Evolutionary conservation across 2,888 invertebrate species (phyloP).

Genomic region (Iphiclides podalirius): DNA sequence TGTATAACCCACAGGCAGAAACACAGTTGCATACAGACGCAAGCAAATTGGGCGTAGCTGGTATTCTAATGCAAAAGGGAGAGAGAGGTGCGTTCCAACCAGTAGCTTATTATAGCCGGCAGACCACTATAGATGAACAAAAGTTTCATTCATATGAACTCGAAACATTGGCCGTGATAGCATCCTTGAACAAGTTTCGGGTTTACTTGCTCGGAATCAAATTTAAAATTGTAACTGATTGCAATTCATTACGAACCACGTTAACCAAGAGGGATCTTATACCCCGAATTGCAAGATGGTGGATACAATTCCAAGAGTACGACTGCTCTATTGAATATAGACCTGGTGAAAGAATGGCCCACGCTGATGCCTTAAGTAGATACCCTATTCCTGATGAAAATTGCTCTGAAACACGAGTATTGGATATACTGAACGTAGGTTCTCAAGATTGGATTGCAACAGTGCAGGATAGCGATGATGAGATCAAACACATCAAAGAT

Average conservation of each 20-base stretch:
- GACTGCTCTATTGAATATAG: slow-evolving; percentile 22
- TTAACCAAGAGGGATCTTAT: slow-evolving; percentile 24
- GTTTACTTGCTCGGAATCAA: slow-evolving; percentile 24
- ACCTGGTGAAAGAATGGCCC: slow-evolving; percentile 16
- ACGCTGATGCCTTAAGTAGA: slow-evolving; percentile 18
- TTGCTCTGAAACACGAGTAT: background rate
- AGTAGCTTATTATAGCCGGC: slow-evolving; percentile 28
- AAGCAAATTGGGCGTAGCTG: background rate
- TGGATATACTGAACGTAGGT: background rate
- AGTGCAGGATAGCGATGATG: slow-evolving; percentile 19
- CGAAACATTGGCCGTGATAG: slow-evolving; percentile 31
- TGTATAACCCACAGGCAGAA: background rate
- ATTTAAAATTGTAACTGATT: slow-evolving; percentile 26
- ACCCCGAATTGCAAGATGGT: slow-evolving; percentile 24
- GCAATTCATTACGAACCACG: slow-evolving; percentile 25
- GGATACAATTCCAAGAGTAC: slow-evolving; percentile 22
- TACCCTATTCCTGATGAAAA: background rate
- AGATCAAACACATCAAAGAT: slow-evolving; percentile 27
- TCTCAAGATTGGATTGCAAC: background rate
- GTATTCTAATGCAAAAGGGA: background rate
- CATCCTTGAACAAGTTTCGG: slow-evolving; percentile 22
- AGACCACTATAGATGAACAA: slow-evolving; percentile 29
- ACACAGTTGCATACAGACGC: background rate
- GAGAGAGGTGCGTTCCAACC: background rate
- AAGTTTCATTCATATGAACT: slow-evolving; percentile 31